Conservation (phyloP, 1,140 invertebrate species). For the Uloborus diversus region DNA sequence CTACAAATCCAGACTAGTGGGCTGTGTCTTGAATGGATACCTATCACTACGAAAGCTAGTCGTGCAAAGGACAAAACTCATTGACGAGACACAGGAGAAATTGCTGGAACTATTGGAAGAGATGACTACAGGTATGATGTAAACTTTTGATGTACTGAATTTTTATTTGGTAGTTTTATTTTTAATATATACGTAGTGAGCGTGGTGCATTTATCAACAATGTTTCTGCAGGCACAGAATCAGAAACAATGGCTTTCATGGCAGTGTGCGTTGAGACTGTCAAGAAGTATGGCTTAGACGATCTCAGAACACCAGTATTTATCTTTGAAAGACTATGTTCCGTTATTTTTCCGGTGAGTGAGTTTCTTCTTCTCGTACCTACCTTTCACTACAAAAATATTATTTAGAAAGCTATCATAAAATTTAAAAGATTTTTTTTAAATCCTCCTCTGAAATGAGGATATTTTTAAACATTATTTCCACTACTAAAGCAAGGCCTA, state of each 20-base stretch:
- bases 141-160: neutral
- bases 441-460: too few relatives aligned
- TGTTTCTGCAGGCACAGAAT: constrained; percentile 88
- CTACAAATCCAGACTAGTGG: constrained; percentile 88
- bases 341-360: constrained; percentile 85
- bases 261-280: constrained; percentile 95
- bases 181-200: too few relatives aligned
- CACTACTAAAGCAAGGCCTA: too few relatives aligned
- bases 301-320: constrained; percentile 95
- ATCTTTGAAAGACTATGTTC: constrained; percentile 95
- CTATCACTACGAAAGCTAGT: constrained; percentile 88
- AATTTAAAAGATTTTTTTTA: too few relatives aligned
- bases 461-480: too few relatives aligned
- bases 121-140: constrained; percentile 83
- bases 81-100: constrained; percentile 97
- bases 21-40: constrained; percentile 92
- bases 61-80: constrained; percentile 91
- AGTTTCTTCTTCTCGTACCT: neutral
- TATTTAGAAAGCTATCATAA: too few relatives aligned
- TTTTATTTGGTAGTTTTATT: neutral
- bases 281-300: constrained; percentile 89
- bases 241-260: constrained; percentile 97
- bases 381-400: too few relatives aligned
- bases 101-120: constrained; percentile 93
- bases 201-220: too few relatives aligned